phyloP scores from a whole-genome alignment of 35 echinoderm and acorn worm species.

The Amphiura filiformis region DNA sequence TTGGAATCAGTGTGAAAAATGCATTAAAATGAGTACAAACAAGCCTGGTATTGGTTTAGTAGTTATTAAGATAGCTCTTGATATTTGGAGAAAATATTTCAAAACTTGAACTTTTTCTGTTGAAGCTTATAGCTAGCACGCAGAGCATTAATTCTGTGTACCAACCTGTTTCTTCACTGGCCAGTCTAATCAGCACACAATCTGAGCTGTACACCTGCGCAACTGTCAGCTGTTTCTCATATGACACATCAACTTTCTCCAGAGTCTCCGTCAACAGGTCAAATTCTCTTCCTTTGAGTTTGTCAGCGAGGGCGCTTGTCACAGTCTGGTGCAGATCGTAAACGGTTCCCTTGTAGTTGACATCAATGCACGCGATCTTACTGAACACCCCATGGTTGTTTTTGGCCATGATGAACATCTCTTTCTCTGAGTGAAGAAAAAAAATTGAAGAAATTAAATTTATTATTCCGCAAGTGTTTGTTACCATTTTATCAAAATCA shows the following conservation, averaged over 20 bases:
- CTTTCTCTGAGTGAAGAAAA: no score
- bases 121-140: no score
- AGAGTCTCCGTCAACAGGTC: conserved; percentile 74
- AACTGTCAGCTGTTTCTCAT: conserved; percentile 73
- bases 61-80: no score
- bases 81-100: no score
- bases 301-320: conserved; percentile 30
- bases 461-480: neutral
- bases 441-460: neutral
- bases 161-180: neutral
- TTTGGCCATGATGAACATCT: conserved; percentile 83
- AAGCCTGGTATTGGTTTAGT: no score
- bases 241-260: conserved; percentile 44
- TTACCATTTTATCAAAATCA: neutral
- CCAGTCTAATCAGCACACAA: conserved; percentile 56
- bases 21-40: no score
- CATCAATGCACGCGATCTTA: conserved; percentile 51
- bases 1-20: no score
- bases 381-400: conserved; percentile 73
- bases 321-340: conserved; percentile 58
- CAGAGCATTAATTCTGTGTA: no score
- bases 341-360: conserved; percentile 75
- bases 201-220: conserved; percentile 23
- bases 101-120: no score
- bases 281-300: conserved; percentile 68